A percentile compares a stretch with the other conserved stretches of the same genome.
These are phyloP conservation scores for Petrosia ficiformis DNA, from an alignment of 37 sponge, comb jelly and placozoan species.

Conservation along the genomic window DNA sequence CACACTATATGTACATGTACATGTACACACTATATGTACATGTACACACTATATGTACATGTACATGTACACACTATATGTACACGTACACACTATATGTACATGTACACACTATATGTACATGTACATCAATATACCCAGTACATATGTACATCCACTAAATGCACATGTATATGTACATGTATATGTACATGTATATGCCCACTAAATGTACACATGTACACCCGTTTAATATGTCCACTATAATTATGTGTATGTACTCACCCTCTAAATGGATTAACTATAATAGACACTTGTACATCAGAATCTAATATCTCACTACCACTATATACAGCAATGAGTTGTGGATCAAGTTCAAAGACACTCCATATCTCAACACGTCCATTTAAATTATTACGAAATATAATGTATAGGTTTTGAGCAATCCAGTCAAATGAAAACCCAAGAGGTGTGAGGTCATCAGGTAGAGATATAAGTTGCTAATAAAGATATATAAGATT, in stretches of 20 bases:
- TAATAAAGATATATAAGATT: too few species aligned
- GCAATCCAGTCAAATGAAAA: constrained; percentile 6
- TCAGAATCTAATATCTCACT: not conserved
- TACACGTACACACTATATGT: too few species aligned
- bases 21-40: too few species aligned
- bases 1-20: too few species aligned
- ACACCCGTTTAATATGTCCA: too few species aligned
- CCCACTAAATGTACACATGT: too few species aligned
- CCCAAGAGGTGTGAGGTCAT: not conserved
- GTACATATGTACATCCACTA: not conserved
- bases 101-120: not conserved
- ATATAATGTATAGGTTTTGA: not conserved
- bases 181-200: not conserved
- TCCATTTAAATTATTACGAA: not conserved
- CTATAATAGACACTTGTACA: not conserved
- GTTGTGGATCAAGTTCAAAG: not conserved
- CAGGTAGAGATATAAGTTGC: not conserved
- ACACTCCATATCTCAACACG: not conserved
- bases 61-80: too few species aligned
- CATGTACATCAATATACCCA: not conserved
- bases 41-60: too few species aligned
- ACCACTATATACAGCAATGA: not conserved
- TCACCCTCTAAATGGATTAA: constrained; percentile 11
- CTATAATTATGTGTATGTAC: not conserved
- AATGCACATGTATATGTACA: not conserved